Percentiles rank a stretch among this genome's conserved stretches.
Conservation (phyloP, 2,113 vertebrate species). For the Nothoprocta perdicaria region DNA sequence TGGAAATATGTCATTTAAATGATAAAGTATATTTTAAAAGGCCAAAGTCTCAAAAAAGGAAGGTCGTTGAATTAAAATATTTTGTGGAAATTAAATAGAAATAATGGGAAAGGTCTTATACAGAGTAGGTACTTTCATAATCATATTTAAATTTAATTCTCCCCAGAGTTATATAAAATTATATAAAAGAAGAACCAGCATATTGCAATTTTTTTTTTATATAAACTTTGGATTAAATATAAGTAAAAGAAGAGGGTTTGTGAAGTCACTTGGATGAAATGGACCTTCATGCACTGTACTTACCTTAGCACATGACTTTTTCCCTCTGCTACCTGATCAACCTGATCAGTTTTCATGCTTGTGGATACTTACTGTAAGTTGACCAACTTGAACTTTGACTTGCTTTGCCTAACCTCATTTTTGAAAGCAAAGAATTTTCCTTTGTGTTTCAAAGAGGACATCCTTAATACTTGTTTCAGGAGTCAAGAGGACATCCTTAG, state of each 20-base stretch:
- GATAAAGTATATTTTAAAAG: background rate
- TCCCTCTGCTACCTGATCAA: background rate
- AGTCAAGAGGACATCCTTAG: background rate
- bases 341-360: background rate
- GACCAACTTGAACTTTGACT: rapidly evolving
- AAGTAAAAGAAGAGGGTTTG: background rate
- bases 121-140: background rate
- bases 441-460: background rate
- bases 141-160: rapidly evolving
- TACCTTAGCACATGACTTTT: background rate
- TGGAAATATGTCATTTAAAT: background rate
- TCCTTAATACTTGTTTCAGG: background rate
- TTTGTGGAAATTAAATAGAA: background rate
- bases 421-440: background rate
- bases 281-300: rapidly evolving
- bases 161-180: background rate
- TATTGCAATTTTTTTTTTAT: background rate
- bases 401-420: background rate
- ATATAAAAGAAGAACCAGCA: background rate
- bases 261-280: background rate
- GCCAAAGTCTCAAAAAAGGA: background rate
- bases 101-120: background rate
- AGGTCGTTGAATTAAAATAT: background rate
- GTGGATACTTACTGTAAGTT: background rate
- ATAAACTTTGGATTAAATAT: background rate